A percentile compares a stretch with the other conserved stretches of the same genome.
phyloP scores from a whole-genome alignment of 2,888 invertebrate genomes.

The Epirrhoe alternata region DNA sequence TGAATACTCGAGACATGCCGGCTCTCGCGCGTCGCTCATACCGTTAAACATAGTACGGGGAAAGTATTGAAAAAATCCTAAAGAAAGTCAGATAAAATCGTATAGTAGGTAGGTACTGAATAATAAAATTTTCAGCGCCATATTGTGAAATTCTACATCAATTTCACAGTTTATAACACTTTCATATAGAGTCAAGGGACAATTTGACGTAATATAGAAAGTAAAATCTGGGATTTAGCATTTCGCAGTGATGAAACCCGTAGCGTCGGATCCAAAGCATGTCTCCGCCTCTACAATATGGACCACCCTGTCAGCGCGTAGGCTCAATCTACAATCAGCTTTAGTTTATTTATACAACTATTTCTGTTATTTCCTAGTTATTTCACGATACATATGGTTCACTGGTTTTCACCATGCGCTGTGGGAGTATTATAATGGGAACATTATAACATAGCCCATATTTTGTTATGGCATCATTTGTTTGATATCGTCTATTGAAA shows the following conservation, averaged over 20 bases:
- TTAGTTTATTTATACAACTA: constrained; percentile 35
- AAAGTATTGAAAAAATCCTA: not conserved
- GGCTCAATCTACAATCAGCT: constrained; percentile 32
- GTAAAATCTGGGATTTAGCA: not conserved
- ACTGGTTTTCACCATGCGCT: constrained; percentile 35
- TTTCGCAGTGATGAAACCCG: not conserved
- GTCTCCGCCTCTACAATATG: constrained; percentile 23
- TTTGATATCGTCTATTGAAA: constrained; percentile 32
- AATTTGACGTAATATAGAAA: not conserved
- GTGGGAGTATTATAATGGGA: constrained; percentile 32
- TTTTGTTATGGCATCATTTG: constrained; percentile 37
- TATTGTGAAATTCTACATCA: too few species aligned
- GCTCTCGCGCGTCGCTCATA: constrained; percentile 26
- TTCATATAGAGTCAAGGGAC: not conserved
- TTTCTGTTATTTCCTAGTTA: constrained; percentile 40
- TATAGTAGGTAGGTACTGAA: too few species aligned
- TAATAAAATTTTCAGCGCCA: too few species aligned
- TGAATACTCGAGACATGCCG: constrained; percentile 37
- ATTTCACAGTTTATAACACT: too few species aligned
- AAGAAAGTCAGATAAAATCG: too few species aligned
- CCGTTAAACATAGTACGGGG: constrained; percentile 28
- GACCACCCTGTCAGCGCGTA: constrained; percentile 40
- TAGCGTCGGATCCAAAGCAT: constrained; percentile 1
- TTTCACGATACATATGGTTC: constrained; percentile 36
- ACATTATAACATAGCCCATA: constrained; percentile 41